A percentile compares a stretch with the other conserved stretches of the same genome.
Evolutionary conservation across 2,888 invertebrate species (phyloP).

Genomic region (Orthonychiurus folsomi): DNA sequence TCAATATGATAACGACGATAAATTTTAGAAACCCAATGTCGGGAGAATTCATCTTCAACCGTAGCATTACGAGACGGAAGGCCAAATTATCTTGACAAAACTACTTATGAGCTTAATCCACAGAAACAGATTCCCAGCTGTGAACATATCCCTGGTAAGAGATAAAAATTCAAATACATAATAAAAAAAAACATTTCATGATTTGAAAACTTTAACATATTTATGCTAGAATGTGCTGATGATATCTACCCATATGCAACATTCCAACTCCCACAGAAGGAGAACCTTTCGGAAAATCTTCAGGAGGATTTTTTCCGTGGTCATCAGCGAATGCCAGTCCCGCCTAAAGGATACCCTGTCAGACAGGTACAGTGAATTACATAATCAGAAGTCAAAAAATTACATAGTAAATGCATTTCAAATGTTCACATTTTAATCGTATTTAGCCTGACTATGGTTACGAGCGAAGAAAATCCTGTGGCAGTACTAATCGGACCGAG

Average conservation of each 20-base stretch:
- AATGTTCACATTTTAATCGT: neutral
- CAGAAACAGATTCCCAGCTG: neutral
- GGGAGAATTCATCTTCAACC: neutral
- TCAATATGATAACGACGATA: too few relatives aligned
- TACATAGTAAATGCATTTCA: neutral
- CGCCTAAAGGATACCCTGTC: neutral
- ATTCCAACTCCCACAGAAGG: conserved; percentile 46
- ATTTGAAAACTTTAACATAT: too few relatives aligned
- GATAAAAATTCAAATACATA: too few relatives aligned
- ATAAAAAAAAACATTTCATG: too few relatives aligned
- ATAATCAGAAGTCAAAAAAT: neutral
- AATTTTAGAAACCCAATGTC: too few relatives aligned
- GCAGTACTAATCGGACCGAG: too few relatives aligned
- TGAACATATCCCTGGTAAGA: neutral
- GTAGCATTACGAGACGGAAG: neutral
- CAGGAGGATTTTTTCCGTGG: neutral
- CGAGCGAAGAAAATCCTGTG: neutral
- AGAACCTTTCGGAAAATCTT: neutral
- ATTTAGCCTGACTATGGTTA: neutral
- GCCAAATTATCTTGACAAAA: neutral
- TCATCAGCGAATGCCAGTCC: neutral
- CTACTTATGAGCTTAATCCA: neutral
- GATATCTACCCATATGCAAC: conserved; percentile 56
- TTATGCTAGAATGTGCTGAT: conserved; percentile 52
- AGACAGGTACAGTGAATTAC: too few relatives aligned